Base-by-base conservation (phyloP, 2,888 invertebrate genomes). In the Agrilus cyanescens region DNA sequence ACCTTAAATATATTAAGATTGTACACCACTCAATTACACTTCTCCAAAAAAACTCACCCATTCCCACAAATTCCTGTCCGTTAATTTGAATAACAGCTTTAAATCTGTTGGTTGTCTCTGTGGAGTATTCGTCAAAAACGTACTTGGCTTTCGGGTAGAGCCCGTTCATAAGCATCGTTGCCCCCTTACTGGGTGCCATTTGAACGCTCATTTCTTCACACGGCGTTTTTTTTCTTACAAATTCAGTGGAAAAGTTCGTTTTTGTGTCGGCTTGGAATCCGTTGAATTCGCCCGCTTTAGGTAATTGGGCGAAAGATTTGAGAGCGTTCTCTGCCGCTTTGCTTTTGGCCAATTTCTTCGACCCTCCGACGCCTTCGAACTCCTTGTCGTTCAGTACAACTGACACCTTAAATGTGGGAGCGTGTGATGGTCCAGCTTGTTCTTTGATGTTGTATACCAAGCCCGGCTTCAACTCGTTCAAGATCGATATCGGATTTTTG, bases 101-200 rank as follows among this genome's bases (percentile, higher is more conserved):
- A 67, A 90, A 93, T 47, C 89, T 78, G 60, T 83, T 80, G 61
- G 85, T 85, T 58, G 80, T 76, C 59, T 80, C 77, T 10, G 74
- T 49, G 32, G 62, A 61, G 43, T 59, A 61, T 40, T 60, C 59
- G 56, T 53, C 73, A 62, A 83, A 86, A 39, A 73, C 72, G 60
- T 85, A 86, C 43, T 73, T 73, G 4, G 86, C 77, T 12, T 85
- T 84, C 0, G 88, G 88, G 55, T 83, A 84, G 40, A 85, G 74
- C 67, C 93, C 93, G 61, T 93, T 91, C 29, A 94, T 71, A 32
- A 87, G 67, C 75, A 90, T 89, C 8, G 91, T 86, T 2, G 91
- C 88, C 45, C 87, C 82, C 65, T 85, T 45, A 74, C 7, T 20
- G 18, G 18, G 33, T 14, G 15, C 33, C 33, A 36, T 8, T 25